Conservation (phyloP, 2,888 invertebrate genomes). For the Actias luna region DNA sequence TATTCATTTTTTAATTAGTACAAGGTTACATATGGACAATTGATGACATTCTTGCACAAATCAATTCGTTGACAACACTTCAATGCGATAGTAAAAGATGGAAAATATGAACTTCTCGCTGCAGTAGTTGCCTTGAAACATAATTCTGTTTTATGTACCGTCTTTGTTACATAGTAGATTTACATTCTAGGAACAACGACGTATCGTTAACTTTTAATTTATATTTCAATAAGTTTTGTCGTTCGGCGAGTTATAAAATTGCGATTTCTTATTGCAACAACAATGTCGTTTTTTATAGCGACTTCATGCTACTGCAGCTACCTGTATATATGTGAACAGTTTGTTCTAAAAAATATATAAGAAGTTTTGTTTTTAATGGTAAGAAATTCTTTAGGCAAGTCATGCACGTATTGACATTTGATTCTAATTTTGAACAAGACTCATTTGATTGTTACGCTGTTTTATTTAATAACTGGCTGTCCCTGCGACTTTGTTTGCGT, state of each 20-base stretch:
- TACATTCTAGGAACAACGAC: not conserved
- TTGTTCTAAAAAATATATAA: not conserved
- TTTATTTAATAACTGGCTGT: too few species aligned
- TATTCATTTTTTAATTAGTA: not conserved
- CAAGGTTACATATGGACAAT: not conserved
- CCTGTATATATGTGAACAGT: not conserved
- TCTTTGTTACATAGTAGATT: not conserved
- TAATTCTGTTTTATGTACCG: not conserved
- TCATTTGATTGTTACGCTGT: too few species aligned
- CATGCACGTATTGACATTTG: too few species aligned
- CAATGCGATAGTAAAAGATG: not conserved
- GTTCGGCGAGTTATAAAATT: constrained; percentile 15
- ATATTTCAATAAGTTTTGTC: constrained; percentile 5
- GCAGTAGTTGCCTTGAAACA: not conserved
- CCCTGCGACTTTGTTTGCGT: too few species aligned
- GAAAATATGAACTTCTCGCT: not conserved
- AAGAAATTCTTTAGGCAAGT: too few species aligned
- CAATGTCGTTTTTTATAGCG: constrained; percentile 1
- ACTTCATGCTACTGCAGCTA: not conserved
- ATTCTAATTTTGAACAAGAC: too few species aligned
- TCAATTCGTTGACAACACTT: not conserved
- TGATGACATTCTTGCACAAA: not conserved
- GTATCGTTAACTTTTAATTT: constrained; percentile 6
- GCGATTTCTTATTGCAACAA: constrained; percentile 12
- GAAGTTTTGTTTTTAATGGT: too few species aligned